phyloP scores from a whole-genome alignment of 2,113 vertebrate genomes.

The Caranx melampygus region DNA sequence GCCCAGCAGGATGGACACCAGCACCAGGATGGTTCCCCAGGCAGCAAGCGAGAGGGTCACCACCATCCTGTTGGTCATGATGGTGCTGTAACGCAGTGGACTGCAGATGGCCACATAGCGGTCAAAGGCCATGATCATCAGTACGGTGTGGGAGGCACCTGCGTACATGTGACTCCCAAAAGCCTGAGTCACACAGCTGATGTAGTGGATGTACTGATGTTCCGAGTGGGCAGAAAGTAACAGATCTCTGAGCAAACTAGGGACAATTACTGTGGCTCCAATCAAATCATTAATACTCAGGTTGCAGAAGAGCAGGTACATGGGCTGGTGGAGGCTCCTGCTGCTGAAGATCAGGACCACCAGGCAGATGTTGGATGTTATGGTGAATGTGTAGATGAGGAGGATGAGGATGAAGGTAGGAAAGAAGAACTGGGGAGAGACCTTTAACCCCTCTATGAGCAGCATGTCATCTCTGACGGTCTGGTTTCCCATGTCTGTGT shows the following conservation, averaged over 20 bases:
- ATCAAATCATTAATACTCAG: slow-evolving; percentile 71
- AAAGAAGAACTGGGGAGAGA: slow-evolving; percentile 29
- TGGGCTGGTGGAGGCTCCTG: slow-evolving; percentile 75
- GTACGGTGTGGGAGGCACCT: slow-evolving; percentile 51
- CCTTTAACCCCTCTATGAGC: slow-evolving; percentile 65
- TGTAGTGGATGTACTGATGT: slow-evolving; percentile 49
- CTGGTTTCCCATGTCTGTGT: slow-evolving; percentile 67
- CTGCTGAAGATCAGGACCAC: slow-evolving; percentile 58
- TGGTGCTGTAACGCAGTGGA: slow-evolving; percentile 61
- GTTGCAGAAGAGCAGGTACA: slow-evolving; percentile 81
- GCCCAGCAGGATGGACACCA: slow-evolving; percentile 11
- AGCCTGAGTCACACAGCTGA: slow-evolving; percentile 71
- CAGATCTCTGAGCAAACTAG: slow-evolving; percentile 61
- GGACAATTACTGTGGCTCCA: slow-evolving; percentile 55
- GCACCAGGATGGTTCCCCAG: slow-evolving; percentile 35
- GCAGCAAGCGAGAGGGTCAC: slow-evolving; percentile 52
- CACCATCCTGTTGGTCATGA: slow-evolving; percentile 73
- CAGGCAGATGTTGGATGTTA: slow-evolving; percentile 65
- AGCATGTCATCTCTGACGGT: slow-evolving; percentile 26
- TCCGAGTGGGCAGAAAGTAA: not conserved
- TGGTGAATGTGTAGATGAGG: slow-evolving; percentile 63
- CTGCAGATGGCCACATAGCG: slow-evolving; percentile 79
- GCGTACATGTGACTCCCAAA: slow-evolving; percentile 65
- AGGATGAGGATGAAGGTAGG: slow-evolving; percentile 61
- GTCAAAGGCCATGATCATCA: slow-evolving; percentile 81